Evolutionary conservation across 2,888 invertebrate genomes (phyloP).

Genomic region (Agrilus cyanescens): DNA sequence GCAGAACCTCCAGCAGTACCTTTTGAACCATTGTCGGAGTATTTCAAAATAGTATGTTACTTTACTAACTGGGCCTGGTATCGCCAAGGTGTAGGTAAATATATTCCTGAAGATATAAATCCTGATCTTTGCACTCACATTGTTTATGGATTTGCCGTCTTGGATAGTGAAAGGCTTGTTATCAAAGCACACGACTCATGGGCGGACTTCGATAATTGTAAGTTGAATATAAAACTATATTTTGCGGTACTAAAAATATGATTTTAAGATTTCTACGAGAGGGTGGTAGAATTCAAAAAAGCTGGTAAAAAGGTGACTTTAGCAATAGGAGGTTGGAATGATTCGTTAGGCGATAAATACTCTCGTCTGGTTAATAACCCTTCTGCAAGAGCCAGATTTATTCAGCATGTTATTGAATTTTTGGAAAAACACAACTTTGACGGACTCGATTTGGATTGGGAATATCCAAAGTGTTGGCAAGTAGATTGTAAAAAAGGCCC

Average conservation of each 20-base stretch:
- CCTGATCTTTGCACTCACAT: slow-evolving; percentile 83
- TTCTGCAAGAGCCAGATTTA: slow-evolving; percentile 58
- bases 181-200: slow-evolving; percentile 79
- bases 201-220: slow-evolving; percentile 81
- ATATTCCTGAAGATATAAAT: slow-evolving; percentile 75
- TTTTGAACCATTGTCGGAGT: slow-evolving; percentile 44
- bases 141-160: slow-evolving; percentile 86
- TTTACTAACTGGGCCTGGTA: slow-evolving; percentile 95
- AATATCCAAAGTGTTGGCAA: slow-evolving; percentile 86
- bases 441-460: slow-evolving; percentile 93
- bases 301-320: slow-evolving; percentile 75
- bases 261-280: slow-evolving; percentile 63
- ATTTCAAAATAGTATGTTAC: slow-evolving; percentile 77
- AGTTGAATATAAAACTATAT: slow-evolving; percentile 24
- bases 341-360: slow-evolving; percentile 83
- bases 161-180: slow-evolving; percentile 67
- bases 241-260: background rate
- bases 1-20: slow-evolving; percentile 29
- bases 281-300: slow-evolving; percentile 65
- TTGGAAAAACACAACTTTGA: slow-evolving; percentile 74
- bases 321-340: slow-evolving; percentile 93
- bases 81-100: slow-evolving; percentile 68
- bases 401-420: slow-evolving; percentile 62
- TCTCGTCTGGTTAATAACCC: slow-evolving; percentile 72
- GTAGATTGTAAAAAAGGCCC: slow-evolving; percentile 78